Base-by-base conservation (phyloP, 2,113 vertebrate genomes). In the Peucedramus taeniatus region DNA sequence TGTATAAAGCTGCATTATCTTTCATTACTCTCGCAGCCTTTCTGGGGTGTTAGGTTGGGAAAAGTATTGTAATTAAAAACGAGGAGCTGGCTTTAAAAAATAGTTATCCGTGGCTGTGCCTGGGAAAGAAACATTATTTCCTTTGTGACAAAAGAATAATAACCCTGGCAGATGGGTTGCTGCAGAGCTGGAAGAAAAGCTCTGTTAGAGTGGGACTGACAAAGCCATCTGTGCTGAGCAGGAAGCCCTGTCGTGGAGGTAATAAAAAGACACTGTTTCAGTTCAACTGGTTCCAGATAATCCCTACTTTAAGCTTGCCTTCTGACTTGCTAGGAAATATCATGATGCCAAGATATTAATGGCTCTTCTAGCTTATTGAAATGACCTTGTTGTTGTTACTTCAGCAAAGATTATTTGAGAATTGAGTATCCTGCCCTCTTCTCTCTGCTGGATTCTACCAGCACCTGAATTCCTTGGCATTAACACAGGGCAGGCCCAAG, bases 111-210 rank as follows among this genome's bases (percentile, higher is more conserved):
- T 89, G 74, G 66, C 80, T 63, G 39, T 89, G 82, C 74, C 80
- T 85, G 44, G 61, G 70, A 96, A 95, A 90, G 78, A 95, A 97
- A 89, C 26, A 10, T 94, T 96, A 96, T 93, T 96, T 95, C 87
- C 85, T 97, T 85, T 95, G 93, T 97, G 94, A 93, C 83, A 95
- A 93, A 94, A 96, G 95, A 93, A 95, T 95, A 97, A 97, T 95
- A 96, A 96, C 83, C 83, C 86, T 63, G 85, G 90, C 94, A 97
- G 89, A 97, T 89, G 92, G 87, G 87, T 50, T 97, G 82, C 89
- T 95, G 90, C 89, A 87, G 92, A 96, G 92, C 87, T 90, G 83
- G 68, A 94, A 93, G 74, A 84, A 96, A 93, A 94, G 71, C 83
- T 92, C 83, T 80, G 85, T 83, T 80, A 83, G 79, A 94, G 54